These are phyloP conservation scores for Pantherophis alleghaniensis DNA, from an alignment of 2,797 vertebrate species.

Conservation along the genomic window DNA sequence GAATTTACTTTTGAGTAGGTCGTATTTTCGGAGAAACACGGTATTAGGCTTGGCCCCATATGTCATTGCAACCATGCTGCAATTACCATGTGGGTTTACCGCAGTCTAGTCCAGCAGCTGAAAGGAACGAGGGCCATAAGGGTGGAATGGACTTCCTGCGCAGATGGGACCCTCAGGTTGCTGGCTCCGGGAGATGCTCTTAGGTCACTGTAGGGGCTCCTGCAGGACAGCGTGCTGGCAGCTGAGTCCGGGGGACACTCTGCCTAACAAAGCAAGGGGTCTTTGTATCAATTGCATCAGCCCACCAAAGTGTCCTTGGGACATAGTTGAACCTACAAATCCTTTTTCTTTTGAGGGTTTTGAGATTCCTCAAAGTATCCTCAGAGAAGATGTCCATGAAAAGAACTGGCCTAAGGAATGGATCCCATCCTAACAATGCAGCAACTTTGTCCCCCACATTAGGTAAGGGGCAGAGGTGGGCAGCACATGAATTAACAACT, in stretches of 20 bases:
- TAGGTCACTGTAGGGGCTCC: background rate
- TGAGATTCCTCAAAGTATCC: background rate
- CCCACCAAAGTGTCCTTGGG: background rate
- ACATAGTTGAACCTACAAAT: background rate
- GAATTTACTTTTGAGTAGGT: too few species aligned
- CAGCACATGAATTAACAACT: too few species aligned
- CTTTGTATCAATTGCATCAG: background rate
- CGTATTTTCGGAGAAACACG: too few species aligned
- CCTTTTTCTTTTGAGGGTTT: background rate
- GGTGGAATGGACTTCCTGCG: background rate
- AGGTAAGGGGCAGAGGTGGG: background rate
- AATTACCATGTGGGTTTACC: background rate
- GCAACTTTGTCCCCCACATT: background rate
- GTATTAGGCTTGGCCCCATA: background rate
- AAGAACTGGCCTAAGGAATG: background rate
- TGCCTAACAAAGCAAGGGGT: background rate
- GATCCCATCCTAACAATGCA: background rate
- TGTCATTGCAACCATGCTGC: background rate
- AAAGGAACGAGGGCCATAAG: background rate
- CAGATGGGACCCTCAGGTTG: background rate
- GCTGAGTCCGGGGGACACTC: background rate
- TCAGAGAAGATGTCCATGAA: background rate
- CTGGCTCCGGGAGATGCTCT: background rate
- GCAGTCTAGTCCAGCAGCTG: background rate
- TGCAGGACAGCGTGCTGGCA: background rate